Evolutionary conservation across 2,113 vertebrate genomes (phyloP).

Genomic region (Aptenodytes forsteri): DNA sequence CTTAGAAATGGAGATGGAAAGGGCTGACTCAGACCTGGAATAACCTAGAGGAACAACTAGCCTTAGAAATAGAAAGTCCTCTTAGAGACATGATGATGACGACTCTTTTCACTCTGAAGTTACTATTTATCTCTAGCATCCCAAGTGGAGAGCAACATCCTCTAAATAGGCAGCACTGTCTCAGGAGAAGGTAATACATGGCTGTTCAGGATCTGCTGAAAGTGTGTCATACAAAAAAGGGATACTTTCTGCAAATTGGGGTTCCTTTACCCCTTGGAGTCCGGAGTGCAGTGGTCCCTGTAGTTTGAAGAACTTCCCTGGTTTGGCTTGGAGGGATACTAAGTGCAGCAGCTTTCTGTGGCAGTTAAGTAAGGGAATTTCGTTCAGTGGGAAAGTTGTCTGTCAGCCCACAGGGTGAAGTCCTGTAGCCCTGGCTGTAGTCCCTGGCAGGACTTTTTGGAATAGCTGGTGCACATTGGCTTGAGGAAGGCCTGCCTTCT

Average conservation of each 20-base stretch:
- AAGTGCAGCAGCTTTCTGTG: background rate
- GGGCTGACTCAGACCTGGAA: background rate
- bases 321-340: background rate
- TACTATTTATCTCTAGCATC: background rate
- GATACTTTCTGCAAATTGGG: background rate
- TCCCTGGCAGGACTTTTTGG: background rate
- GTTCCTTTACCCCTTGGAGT: background rate
- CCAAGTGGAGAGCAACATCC: background rate
- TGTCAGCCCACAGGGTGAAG: background rate
- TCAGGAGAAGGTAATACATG: background rate
- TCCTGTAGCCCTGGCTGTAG: background rate
- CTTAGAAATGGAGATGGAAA: background rate
- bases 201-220: background rate
- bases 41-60: background rate
- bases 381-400: background rate
- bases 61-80: background rate
- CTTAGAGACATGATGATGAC: background rate
- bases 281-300: fast-evolving
- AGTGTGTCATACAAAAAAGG: fast-evolving
- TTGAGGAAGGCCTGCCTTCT: background rate
- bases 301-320: background rate
- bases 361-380: fast-evolving
- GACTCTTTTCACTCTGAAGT: background rate
- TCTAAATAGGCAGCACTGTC: background rate
- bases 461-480: background rate